A percentile compares a stretch with the other conserved stretches of the same genome.
phyloP scores from a whole-genome alignment of 1,140 invertebrate species.

The Cydia pomonella region DNA sequence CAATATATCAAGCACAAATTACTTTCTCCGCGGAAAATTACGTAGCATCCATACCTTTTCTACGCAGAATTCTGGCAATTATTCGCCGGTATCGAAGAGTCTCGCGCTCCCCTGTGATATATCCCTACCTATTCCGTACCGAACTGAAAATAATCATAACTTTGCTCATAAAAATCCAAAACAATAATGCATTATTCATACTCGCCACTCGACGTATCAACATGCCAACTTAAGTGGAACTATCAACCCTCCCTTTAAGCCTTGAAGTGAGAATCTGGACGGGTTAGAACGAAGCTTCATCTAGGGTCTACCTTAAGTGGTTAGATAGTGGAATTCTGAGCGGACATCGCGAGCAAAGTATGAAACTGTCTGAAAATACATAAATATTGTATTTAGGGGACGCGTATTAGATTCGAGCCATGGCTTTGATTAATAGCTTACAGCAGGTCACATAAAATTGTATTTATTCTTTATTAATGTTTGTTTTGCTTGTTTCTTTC shows the following conservation, averaged over 20 bases:
- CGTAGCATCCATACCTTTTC: constrained; percentile 55
- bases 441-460: constrained; percentile 32
- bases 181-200: constrained; percentile 81
- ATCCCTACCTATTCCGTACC: constrained; percentile 64
- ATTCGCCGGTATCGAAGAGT: constrained; percentile 61
- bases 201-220: constrained; percentile 63
- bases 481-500: constrained; percentile 22
- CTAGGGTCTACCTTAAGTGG: constrained; percentile 57
- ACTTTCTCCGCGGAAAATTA: constrained; percentile 63
- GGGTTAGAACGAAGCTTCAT: constrained; percentile 46
- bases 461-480: constrained; percentile 32
- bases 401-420: constrained; percentile 40
- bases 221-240: constrained; percentile 56
- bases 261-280: constrained; percentile 45
- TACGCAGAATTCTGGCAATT: constrained; percentile 63
- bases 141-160: constrained; percentile 80
- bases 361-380: constrained; percentile 76
- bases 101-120: constrained; percentile 53
- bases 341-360: constrained; percentile 70
- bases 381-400: constrained; percentile 78
- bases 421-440: constrained; percentile 32
- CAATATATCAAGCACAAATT: constrained; percentile 57
- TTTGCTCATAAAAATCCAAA: constrained; percentile 80
- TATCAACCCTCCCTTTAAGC: constrained; percentile 38
- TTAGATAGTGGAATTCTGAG: constrained; percentile 48